phyloP scores from a whole-genome alignment of 2,888 invertebrate genomes.

The Pegoplata infirma region DNA sequence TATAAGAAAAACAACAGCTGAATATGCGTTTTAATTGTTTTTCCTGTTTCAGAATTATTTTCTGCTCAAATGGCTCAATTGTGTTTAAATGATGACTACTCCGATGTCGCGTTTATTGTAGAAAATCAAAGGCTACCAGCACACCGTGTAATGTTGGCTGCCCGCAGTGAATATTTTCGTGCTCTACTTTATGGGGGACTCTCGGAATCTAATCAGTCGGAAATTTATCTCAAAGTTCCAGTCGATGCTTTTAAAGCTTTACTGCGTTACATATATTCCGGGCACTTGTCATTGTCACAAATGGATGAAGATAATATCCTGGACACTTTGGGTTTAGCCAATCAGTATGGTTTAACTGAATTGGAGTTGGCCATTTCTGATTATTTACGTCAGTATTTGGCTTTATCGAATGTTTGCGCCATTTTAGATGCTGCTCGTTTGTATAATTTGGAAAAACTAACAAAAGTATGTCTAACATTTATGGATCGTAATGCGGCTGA shows the following conservation, averaged over 20 bases:
- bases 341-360: conserved; percentile 96
- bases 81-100: conserved; percentile 91
- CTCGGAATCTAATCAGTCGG: conserved; percentile 85
- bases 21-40: not conserved
- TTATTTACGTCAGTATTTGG: conserved; percentile 92
- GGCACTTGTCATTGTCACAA: conserved; percentile 83
- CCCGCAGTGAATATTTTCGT: conserved; percentile 97
- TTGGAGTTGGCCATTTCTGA: conserved; percentile 95
- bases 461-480: conserved; percentile 91
- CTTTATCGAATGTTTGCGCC: conserved; percentile 93
- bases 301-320: conserved; percentile 84
- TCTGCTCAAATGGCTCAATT: conserved; percentile 92
- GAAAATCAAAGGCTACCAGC: conserved; percentile 82
- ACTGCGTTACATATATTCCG: conserved; percentile 96
- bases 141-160: conserved; percentile 89
- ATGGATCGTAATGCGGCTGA: conserved; percentile 93
- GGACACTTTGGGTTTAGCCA: conserved; percentile 90
- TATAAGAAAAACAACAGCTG: too few species aligned
- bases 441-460: conserved; percentile 83
- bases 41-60: conserved; percentile 82
- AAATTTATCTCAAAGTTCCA: conserved; percentile 91
- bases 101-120: conserved; percentile 93
- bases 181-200: conserved; percentile 89
- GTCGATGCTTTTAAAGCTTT: conserved; percentile 92
- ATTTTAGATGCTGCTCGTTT: conserved; percentile 93